Base-by-base conservation (phyloP, 2,888 invertebrate species). In the Drosophila eohydei region DNA sequence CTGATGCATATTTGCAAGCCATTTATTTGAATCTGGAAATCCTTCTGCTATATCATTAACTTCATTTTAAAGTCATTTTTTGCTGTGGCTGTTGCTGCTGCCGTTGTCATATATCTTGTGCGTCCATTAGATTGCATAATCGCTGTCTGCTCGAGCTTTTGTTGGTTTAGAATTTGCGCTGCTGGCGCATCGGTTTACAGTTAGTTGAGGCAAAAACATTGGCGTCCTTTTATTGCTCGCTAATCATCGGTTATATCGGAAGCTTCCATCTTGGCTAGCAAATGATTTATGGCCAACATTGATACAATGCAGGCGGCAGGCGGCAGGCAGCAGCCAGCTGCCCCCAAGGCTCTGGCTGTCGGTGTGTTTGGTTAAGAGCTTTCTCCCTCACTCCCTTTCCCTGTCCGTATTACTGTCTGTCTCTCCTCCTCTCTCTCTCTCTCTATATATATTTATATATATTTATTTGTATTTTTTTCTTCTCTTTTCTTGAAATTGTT, bases 241-340 rank as follows among this genome's bases (percentile, higher is more conserved):
- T 81, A 83, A 83, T 83, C 83, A 74, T 83, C 68, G 73, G 58
- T 46, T 64, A 48, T 67, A 79, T 78, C 80, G 75, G 58, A 67
- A 57, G 75, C 63, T 73, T 76, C 54, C 72, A 77, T 81, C 82
- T 78, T 80, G 71, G 54, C 69, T 51, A 51, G 59, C 71, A 72
- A 84, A 88, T 84, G 83, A 88, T 84, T 84, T 88, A 84, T 88
- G 83, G 68, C 77, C 74, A 88, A 77, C 85, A 79, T 77, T 87
- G 88, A 77, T 87, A 81, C 68, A 74, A 78, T 79, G 66, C 70
- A 67, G 66, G 46, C 52, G 28, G 32, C n/a, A 34, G 30, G 32
- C 4, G 21, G 14, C 58, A 56, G 48, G 16, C 32, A 12, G 34
- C 51, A 43, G 30, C 2, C 30, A 1, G 26, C 54, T 41, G 69